Percentiles rank a stretch among this genome's conserved stretches.
Evolutionary conservation across 2,888 invertebrate genomes (phyloP).

Genomic region (Nomada lathburiana): DNA sequence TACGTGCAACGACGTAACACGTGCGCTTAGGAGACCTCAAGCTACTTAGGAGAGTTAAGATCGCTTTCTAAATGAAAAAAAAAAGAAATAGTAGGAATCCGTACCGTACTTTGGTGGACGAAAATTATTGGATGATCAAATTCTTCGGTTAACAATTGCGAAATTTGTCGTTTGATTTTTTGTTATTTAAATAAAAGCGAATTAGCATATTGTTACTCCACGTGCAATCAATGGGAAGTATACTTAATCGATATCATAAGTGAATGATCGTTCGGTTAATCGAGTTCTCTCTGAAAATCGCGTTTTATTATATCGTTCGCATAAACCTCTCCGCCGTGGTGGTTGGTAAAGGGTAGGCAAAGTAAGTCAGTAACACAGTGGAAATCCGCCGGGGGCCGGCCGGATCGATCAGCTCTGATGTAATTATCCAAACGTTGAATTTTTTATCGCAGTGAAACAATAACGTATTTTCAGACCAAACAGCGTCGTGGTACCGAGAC

Average conservation of each 20-base stretch:
- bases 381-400: constrained; percentile 64
- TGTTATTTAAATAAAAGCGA: too few species aligned
- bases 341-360: constrained; percentile 65
- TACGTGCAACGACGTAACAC: neutral
- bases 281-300: neutral
- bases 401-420: constrained; percentile 82
- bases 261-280: neutral
- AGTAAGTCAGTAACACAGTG: constrained; percentile 78
- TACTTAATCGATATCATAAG: neutral
- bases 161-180: too few species aligned
- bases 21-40: neutral
- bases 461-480: constrained; percentile 89
- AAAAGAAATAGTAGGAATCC: too few species aligned
- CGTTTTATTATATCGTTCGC: constrained; percentile 7
- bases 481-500: constrained; percentile 84
- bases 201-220: too few species aligned
- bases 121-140: too few species aligned
- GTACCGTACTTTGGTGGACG: too few species aligned
- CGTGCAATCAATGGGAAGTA: too few species aligned
- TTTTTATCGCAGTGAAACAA: constrained; percentile 88
- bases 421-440: constrained; percentile 88
- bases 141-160: too few species aligned
- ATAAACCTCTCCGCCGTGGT: constrained; percentile 16
- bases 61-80: neutral
- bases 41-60: neutral